Evolutionary conservation across 2,797 vertebrate species (phyloP).

Genomic region (Xiphorhynchus erythropygius): DNA sequence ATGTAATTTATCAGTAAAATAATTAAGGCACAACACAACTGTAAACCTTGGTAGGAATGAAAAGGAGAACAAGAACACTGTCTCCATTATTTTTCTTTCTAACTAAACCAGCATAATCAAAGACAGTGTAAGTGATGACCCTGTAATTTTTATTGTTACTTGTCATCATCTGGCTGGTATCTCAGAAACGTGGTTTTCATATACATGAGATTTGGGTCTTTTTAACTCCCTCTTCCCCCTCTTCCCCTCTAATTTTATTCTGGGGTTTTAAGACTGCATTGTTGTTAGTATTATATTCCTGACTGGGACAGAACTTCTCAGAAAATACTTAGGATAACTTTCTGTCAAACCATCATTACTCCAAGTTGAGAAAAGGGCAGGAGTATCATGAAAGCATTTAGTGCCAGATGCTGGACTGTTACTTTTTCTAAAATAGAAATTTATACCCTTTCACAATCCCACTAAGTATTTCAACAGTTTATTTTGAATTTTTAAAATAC

Average conservation of each 20-base stretch:
- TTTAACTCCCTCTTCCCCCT: background rate
- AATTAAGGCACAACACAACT: background rate
- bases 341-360: background rate
- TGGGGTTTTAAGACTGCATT: background rate
- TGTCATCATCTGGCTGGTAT: background rate
- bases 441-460: background rate
- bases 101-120: background rate
- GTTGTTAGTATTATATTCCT: background rate
- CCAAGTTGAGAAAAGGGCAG: background rate
- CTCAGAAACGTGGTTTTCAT: background rate
- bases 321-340: background rate
- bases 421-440: background rate
- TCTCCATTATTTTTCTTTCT: background rate
- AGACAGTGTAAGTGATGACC: background rate
- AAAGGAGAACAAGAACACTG: background rate
- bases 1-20: background rate
- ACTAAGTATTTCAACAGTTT: background rate
- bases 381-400: background rate
- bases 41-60: background rate
- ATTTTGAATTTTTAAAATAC: background rate
- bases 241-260: background rate
- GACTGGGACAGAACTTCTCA: background rate
- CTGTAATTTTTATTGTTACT: background rate
- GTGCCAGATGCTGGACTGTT: background rate
- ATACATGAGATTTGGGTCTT: background rate